A percentile compares a stretch with the other conserved stretches of the same genome.
Conservation (phyloP, 2,888 invertebrate species). For the Morpho achilles region DNA sequence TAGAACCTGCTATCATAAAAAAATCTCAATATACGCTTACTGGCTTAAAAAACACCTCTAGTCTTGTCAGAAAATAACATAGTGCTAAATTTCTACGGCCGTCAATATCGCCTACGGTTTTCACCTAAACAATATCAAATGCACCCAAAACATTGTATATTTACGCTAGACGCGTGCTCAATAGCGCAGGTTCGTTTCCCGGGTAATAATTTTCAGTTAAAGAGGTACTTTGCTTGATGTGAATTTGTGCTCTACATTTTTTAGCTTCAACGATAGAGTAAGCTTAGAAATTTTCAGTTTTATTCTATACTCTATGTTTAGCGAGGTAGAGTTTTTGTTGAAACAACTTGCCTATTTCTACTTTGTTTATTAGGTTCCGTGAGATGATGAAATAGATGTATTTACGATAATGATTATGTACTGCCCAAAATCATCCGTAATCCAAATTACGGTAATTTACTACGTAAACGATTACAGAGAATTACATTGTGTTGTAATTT, state of each 20-base stretch:
- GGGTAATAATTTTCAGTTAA: conserved; percentile 53
- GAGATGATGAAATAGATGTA: conserved; percentile 13
- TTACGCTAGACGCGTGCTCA: conserved; percentile 34
- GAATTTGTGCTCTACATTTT: conserved; percentile 42
- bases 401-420: conserved; percentile 22
- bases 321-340: neutral
- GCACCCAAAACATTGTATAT: conserved; percentile 8
- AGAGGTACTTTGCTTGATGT: conserved; percentile 37
- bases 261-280: conserved; percentile 16
- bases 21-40: too few relatives aligned
- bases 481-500: conserved; percentile 14
- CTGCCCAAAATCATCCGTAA: conserved; percentile 15
- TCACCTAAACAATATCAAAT: neutral
- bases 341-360: neutral
- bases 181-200: conserved; percentile 58
- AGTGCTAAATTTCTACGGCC: too few relatives aligned
- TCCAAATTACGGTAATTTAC: conserved; percentile 20
- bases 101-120: too few relatives aligned
- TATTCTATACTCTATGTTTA: conserved; percentile 1
- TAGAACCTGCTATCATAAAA: too few relatives aligned
- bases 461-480: conserved; percentile 1
- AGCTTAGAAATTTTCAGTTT: neutral
- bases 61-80: too few relatives aligned
- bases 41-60: too few relatives aligned
- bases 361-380: conserved; percentile 1